A percentile compares a stretch with the other conserved stretches of the same genome.
Conservation (phyloP, 1,140 invertebrate genomes). For the Phymorhynchus buccinoides region DNA sequence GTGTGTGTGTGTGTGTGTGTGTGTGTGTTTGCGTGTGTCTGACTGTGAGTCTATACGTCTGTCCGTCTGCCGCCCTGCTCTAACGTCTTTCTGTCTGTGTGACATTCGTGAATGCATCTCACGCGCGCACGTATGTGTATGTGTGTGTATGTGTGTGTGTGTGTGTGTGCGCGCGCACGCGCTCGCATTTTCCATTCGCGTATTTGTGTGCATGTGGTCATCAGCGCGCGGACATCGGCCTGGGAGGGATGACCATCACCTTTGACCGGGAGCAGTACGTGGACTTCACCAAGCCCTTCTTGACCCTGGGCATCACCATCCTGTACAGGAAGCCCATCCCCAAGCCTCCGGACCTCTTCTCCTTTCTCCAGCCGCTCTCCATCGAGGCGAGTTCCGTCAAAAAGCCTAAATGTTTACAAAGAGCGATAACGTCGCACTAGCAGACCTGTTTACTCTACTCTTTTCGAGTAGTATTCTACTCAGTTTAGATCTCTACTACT, state of each 20-base stretch:
- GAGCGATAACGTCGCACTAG: too few relatives aligned
- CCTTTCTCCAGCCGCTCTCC: constrained; percentile 95
- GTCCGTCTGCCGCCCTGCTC: too few relatives aligned
- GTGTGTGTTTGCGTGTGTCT: background rate
- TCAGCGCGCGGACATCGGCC: constrained; percentile 71
- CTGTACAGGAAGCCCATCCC: constrained; percentile 90
- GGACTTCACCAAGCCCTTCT: constrained; percentile 74
- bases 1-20: constrained; percentile 3
- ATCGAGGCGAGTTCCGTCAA: constrained; percentile 81
- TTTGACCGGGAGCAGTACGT: constrained; percentile 69
- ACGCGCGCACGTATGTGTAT: background rate
- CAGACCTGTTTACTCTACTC: too few relatives aligned
- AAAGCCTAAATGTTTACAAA: too few relatives aligned
- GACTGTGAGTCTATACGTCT: background rate
- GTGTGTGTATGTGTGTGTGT: background rate
- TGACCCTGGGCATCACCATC: constrained; percentile 81
- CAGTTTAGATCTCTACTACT: too few relatives aligned
- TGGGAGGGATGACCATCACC: constrained; percentile 72
- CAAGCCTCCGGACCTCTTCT: constrained; percentile 92
- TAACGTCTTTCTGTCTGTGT: too few relatives aligned
- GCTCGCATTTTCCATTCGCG: background rate
- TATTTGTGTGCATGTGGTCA: constrained; percentile 2
- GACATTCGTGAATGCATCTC: too few relatives aligned
- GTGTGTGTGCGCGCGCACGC: background rate
- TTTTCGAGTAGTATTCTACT: too few relatives aligned